Evolutionary conservation across 2,113 vertebrate genomes (phyloP).

Genomic region (Corythornis vintsioides): DNA sequence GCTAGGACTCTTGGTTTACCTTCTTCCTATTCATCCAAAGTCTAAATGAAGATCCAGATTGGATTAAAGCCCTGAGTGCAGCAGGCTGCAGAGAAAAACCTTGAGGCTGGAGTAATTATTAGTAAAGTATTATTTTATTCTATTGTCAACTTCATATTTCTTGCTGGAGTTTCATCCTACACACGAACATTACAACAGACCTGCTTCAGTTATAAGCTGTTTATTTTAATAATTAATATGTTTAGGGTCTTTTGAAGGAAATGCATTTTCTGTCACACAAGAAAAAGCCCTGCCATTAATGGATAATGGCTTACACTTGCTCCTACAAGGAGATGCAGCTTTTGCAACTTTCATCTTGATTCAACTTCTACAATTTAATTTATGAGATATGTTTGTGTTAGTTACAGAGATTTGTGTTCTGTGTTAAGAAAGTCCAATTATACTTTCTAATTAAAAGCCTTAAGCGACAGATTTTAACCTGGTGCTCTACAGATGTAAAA

Average conservation of each 20-base stretch:
- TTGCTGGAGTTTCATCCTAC: not conserved
- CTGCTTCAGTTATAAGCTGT: not conserved
- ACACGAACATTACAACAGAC: fast-evolving
- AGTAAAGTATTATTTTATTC: not conserved
- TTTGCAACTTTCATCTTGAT: not conserved
- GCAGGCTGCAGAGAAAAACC: not conserved
- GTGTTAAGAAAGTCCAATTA: not conserved
- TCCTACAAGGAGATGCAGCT: not conserved
- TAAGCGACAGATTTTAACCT: not conserved
- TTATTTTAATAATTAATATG: not conserved
- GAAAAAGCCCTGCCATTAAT: not conserved
- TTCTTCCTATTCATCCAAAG: not conserved
- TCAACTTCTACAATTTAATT: not conserved
- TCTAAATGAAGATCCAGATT: not conserved
- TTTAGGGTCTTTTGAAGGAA: not conserved
- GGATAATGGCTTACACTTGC: fast-evolving
- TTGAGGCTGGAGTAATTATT: not conserved
- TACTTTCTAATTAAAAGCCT: not conserved
- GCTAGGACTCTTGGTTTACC: not conserved
- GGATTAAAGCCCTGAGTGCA: not conserved
- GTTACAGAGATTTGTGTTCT: not conserved
- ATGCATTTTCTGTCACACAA: not conserved
- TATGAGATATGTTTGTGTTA: fast-evolving
- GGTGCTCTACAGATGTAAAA: not conserved
- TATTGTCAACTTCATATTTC: not conserved